Percentiles rank a stretch among this genome's conserved stretches.
phyloP scores from a whole-genome alignment of 92 coral and sea anemone species.

The Anthopleura xanthogrammica region DNA sequence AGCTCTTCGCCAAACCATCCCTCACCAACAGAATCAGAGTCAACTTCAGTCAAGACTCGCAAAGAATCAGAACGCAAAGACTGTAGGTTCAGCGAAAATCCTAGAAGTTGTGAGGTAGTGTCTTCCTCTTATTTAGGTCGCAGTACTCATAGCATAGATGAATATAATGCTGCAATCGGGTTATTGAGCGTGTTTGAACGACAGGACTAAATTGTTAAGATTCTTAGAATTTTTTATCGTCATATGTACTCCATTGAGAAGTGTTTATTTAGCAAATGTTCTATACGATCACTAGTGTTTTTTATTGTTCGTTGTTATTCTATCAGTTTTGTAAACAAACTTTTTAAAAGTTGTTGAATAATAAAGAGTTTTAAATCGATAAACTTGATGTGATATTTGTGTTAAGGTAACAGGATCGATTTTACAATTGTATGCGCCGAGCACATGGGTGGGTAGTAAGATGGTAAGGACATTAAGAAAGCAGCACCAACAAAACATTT shows the following conservation, averaged over 20 bases:
- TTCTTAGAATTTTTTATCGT: not conserved
- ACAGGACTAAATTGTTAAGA: constrained; percentile 32
- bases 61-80: not conserved
- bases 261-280: not conserved
- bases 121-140: not conserved
- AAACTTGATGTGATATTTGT: not conserved
- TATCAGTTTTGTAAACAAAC: not conserved
- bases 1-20: not conserved
- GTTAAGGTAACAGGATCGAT: not conserved
- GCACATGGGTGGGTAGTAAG: too few species aligned
- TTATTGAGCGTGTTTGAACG: constrained; percentile 52
- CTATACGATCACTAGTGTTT: not conserved
- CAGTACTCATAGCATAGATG: constrained; percentile 43
- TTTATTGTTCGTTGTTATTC: not conserved
- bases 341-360: not conserved
- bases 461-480: too few species aligned
- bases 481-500: too few species aligned
- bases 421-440: too few species aligned
- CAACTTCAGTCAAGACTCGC: not conserved
- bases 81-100: not conserved
- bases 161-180: constrained; percentile 59
- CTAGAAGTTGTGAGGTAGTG: not conserved
- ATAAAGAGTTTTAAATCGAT: not conserved
- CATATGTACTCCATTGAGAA: not conserved
- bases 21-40: constrained; percentile 6